These are phyloP conservation scores for Synergus japonicus DNA, from an alignment of 2,888 invertebrate species.

Conservation along the genomic window DNA sequence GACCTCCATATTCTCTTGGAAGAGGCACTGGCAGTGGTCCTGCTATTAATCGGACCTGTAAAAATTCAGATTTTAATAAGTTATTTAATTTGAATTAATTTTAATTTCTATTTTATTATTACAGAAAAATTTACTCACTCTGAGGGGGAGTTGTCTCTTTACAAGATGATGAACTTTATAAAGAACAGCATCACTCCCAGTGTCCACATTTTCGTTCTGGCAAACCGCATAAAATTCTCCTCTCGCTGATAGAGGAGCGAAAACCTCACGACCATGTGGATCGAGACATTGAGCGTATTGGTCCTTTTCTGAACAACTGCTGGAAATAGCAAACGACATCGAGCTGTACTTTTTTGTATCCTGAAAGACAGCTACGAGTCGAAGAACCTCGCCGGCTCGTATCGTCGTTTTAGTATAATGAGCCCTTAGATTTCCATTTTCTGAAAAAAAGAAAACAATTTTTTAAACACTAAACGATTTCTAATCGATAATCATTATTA, in stretches of 20 bases:
- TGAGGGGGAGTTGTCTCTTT: conserved; percentile 78
- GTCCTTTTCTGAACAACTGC: conserved; percentile 71
- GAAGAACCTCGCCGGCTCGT: conserved; percentile 78
- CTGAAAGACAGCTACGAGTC: conserved; percentile 79
- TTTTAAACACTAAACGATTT: not conserved
- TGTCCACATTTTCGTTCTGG: conserved; percentile 76
- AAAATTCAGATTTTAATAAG: conserved; percentile 52
- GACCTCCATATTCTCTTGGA: conserved; percentile 74
- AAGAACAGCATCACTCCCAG: conserved; percentile 76
- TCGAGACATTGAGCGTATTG: conserved; percentile 79
- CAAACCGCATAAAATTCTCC: conserved; percentile 79
- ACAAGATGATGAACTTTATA: conserved; percentile 79
- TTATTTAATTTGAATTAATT: conserved; percentile 45
- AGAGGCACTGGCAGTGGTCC: conserved; percentile 75
- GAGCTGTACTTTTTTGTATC: conserved; percentile 76
- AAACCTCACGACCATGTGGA: conserved; percentile 76
- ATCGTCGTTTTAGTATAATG: conserved; percentile 79
- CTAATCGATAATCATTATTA: not conserved
- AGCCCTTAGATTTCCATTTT: conserved; percentile 74
- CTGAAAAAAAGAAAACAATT: conserved; percentile 57
- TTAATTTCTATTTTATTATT: not conserved
- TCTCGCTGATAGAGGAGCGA: conserved; percentile 78
- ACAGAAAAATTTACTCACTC: conserved; percentile 63
- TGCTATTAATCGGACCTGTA: conserved; percentile 78
- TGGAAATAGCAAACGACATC: conserved; percentile 74